phyloP scores from a whole-genome alignment of 2,113 vertebrate genomes.

The Prinia subflava region DNA sequence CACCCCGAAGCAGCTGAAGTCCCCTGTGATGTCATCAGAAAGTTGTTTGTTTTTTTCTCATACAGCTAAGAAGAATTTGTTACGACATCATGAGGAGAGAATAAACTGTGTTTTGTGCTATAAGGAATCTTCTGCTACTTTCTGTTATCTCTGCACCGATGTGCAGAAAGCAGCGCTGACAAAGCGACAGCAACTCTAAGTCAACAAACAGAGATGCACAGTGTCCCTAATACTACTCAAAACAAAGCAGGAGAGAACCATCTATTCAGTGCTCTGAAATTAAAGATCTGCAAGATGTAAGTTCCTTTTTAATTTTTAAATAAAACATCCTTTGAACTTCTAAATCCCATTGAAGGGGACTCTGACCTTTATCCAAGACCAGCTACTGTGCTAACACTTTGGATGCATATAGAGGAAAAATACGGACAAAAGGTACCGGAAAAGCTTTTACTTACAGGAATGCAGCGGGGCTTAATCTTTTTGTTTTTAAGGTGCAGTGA shows the following conservation, averaged over 20 bases:
- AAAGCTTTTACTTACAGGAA: constrained; percentile 79
- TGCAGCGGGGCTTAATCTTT: constrained; percentile 73
- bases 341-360: constrained; percentile 67
- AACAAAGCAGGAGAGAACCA: constrained; percentile 60
- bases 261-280: constrained; percentile 45
- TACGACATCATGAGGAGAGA: constrained; percentile 62
- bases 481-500: constrained; percentile 84
- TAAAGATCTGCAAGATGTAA: constrained; percentile 56
- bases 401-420: constrained; percentile 66
- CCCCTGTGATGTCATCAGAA: constrained; percentile 68
- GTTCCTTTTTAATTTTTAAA: constrained; percentile 43
- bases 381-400: constrained; percentile 66
- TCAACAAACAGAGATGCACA: constrained; percentile 26
- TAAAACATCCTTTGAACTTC: constrained; percentile 66
- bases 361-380: constrained; percentile 64
- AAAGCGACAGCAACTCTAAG: constrained; percentile 22
- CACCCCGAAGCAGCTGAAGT: constrained; percentile 56
- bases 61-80: constrained; percentile 47
- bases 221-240: constrained; percentile 45
- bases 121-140: constrained; percentile 52
- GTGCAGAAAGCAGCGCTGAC: constrained; percentile 39
- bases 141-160: constrained; percentile 11
- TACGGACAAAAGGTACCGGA: constrained; percentile 65
- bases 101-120: constrained; percentile 31
- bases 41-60: constrained; percentile 29